Evolutionary conservation across 2,797 vertebrate species (phyloP), one percentile per base, ranked within the genome.

Genomic region (Megaceryle alcyon): DNA sequence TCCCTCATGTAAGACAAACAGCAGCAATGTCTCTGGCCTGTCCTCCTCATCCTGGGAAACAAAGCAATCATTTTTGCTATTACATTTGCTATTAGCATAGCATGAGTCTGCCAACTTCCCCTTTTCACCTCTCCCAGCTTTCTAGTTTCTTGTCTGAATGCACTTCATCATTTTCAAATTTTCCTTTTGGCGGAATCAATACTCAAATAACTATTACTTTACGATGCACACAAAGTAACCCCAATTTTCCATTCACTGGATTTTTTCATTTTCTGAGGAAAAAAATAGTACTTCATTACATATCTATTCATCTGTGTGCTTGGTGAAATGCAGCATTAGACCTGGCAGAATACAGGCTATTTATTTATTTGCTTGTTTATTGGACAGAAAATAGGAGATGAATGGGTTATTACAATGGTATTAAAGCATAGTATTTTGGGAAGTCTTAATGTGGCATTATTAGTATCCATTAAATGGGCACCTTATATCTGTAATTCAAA

Each of bases 161-260:
- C 70, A 91, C 70, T 95, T 97, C 94, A 97, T 96, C 53, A 92
- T 97, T 97, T 98, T 96, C 81, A 96, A 92, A 96, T 96, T 97
- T 97, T 96, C 93, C 71, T 97, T 97, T 94, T 90, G 77, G 56
- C 2, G 2, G 46, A 95, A 97, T 97, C 92, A 96, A 89, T 89
- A 86, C 75, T 92, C 92, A 96, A 95, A 86, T 95, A 96, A 88
- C 92, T 90, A 93, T 96, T 95, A 82, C 79, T 97, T 97, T 88
- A 73, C 84, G 95, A 93, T 91, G 86, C 91, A 95, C 54, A 86
- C n/a, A 39, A 33, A 79, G 35, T 96, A 96, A 97, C 92, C 89
- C 72, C 51, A 48, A 96, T 96, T 98, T 97, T 95, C 88, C 79
- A 90, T 97, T 97, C 65, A 66, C 22, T 95, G 90, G 44, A 89